phyloP scores from a whole-genome alignment of 2,888 invertebrate genomes.

The Heliconius hortense region DNA sequence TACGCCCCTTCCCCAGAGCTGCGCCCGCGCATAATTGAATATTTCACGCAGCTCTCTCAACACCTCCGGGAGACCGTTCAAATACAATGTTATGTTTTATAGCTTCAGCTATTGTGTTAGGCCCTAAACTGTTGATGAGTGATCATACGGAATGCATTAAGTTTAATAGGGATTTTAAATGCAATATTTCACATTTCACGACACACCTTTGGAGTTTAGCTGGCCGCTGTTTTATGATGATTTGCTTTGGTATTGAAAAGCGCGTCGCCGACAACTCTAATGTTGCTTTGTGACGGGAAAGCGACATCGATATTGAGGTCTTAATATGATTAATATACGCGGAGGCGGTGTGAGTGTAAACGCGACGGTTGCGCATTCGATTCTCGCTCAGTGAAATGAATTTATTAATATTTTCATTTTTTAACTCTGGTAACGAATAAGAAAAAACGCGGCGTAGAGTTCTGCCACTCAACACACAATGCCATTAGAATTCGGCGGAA shows the following conservation, averaged over 20 bases:
- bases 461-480: too few species aligned
- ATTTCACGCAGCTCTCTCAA: constrained; percentile 79
- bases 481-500: too few species aligned
- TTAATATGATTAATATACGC: constrained; percentile 37
- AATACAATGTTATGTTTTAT: constrained; percentile 79
- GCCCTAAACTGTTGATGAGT: constrained; percentile 79
- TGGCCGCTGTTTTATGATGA: constrained; percentile 76
- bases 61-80: constrained; percentile 69
- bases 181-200: constrained; percentile 77
- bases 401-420: too few species aligned
- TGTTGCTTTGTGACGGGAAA: constrained; percentile 56
- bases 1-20: constrained; percentile 57
- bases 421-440: too few species aligned
- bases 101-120: constrained; percentile 75
- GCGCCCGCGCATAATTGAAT: constrained; percentile 80
- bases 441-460: too few species aligned
- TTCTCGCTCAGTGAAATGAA: too few species aligned
- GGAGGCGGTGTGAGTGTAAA: too few species aligned
- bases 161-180: constrained; percentile 78
- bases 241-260: constrained; percentile 76
- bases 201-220: constrained; percentile 69
- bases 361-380: too few species aligned
- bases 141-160: constrained; percentile 77
- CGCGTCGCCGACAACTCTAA: constrained; percentile 51
- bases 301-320: constrained; percentile 57